Conservation (phyloP, 1,140 invertebrate genomes). For the Pseudomyrmex flavicornis region DNA sequence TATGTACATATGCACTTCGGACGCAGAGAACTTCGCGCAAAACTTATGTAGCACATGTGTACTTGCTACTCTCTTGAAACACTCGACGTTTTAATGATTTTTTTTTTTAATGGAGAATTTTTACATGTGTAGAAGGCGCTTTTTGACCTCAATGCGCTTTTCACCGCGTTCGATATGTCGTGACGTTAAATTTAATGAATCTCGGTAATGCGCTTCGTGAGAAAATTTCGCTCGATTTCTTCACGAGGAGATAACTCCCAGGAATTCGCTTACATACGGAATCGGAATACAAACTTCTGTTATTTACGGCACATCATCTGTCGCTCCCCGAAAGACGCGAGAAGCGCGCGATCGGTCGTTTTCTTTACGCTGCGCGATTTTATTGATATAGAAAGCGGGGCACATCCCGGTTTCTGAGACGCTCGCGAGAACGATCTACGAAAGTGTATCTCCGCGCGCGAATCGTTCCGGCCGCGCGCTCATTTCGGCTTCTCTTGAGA, state of each 20-base stretch:
- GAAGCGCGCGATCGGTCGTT: slow-evolving; percentile 31
- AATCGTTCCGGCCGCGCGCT: slow-evolving; percentile 29
- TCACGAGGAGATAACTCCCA: background rate
- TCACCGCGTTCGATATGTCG: too few species aligned
- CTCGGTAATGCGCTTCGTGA: background rate
- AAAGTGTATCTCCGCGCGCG: slow-evolving; percentile 19
- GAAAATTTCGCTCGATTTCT: background rate
- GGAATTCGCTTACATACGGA: background rate
- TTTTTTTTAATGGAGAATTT: too few species aligned
- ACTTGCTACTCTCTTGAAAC: too few species aligned
- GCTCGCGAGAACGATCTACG: slow-evolving; percentile 25
- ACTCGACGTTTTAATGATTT: too few species aligned
- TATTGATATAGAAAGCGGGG: slow-evolving; percentile 58
- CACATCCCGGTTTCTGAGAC: slow-evolving; percentile 29
- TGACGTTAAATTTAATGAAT: background rate
- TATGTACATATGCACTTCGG: too few species aligned
- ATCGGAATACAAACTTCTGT: background rate
- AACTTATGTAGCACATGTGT: too few species aligned
- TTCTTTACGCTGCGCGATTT: slow-evolving; percentile 51
- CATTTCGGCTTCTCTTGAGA: slow-evolving; percentile 7
- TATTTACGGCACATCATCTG: background rate
- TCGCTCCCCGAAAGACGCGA: too few species aligned
- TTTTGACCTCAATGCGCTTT: too few species aligned
- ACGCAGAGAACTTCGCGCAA: too few species aligned
- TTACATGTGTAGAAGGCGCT: too few species aligned